These are phyloP conservation scores for Procavia capensis DNA, from an alignment of 2,113 vertebrate genomes.

Conservation along the genomic window DNA sequence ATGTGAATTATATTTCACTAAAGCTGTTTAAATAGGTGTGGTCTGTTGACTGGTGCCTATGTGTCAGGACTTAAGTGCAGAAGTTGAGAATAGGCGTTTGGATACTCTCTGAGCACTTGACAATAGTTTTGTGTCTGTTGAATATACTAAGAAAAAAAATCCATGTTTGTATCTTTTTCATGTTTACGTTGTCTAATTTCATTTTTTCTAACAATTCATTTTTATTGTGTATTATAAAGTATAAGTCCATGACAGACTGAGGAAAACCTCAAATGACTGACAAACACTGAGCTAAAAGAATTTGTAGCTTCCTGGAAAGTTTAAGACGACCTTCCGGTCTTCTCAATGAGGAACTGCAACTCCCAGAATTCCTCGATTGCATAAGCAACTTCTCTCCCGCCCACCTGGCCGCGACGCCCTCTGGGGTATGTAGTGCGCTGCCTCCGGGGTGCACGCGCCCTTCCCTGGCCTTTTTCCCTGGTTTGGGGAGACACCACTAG, in stretches of 20 bases:
- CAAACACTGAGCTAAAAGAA: background rate
- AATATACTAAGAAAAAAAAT: constrained; percentile 28
- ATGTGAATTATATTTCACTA: constrained; percentile 8
- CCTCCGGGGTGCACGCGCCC: background rate
- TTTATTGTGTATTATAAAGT: background rate
- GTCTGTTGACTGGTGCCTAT: background rate
- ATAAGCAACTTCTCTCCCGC: background rate
- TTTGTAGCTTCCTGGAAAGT: background rate
- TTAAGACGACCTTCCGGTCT: background rate
- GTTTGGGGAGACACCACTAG: accelerated
- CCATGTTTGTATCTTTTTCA: background rate
- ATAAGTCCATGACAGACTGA: background rate
- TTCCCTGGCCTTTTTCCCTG: accelerated
- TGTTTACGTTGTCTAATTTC: background rate
- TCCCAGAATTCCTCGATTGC: constrained; percentile 44
- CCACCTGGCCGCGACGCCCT: background rate
- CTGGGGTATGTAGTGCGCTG: constrained; percentile 59
- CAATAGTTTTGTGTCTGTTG: background rate
- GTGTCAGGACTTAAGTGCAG: background rate
- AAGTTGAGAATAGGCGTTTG: background rate
- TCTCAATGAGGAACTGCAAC: constrained; percentile 54
- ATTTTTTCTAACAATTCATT: background rate
- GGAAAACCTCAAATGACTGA: background rate
- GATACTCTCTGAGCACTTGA: background rate
- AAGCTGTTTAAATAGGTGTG: background rate